Evolutionary conservation across 2,797 vertebrate species (phyloP).

Genomic region (Prunella strophiata): DNA sequence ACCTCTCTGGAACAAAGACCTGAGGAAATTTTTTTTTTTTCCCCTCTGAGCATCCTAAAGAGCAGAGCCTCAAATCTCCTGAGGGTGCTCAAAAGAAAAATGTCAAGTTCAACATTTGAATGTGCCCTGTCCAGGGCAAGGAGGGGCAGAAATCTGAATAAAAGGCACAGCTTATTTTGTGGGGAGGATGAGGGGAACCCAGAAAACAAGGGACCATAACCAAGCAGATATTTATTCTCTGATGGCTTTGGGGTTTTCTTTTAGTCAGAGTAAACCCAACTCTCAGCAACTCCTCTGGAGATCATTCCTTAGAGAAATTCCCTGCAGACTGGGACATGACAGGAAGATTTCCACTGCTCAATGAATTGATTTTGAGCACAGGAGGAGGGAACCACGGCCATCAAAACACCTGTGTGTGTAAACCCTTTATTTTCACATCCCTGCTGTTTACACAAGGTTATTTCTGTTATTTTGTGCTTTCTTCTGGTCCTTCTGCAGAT

Average conservation of each 20-base stretch:
- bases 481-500: background rate
- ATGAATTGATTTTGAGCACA: background rate
- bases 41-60: background rate
- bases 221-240: background rate
- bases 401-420: background rate
- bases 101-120: background rate
- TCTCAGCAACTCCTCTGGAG: background rate
- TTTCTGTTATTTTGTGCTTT: background rate
- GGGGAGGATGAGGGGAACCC: background rate
- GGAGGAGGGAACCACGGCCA: background rate
- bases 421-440: background rate
- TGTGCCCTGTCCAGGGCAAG: background rate
- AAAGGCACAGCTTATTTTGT: background rate
- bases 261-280: background rate
- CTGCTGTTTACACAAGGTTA: background rate
- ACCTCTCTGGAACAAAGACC: background rate
- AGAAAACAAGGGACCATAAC: background rate
- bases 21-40: background rate
- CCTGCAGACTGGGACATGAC: background rate
- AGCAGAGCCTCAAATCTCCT: background rate
- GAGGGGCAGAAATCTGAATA: background rate
- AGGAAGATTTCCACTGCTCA: background rate
- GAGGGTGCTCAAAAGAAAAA: background rate
- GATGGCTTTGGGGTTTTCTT: background rate
- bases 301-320: background rate